A percentile compares a stretch with the other conserved stretches of the same genome.
Evolutionary conservation across 1,140 invertebrate species (phyloP).

Genomic region (Drosophila mauritiana): DNA sequence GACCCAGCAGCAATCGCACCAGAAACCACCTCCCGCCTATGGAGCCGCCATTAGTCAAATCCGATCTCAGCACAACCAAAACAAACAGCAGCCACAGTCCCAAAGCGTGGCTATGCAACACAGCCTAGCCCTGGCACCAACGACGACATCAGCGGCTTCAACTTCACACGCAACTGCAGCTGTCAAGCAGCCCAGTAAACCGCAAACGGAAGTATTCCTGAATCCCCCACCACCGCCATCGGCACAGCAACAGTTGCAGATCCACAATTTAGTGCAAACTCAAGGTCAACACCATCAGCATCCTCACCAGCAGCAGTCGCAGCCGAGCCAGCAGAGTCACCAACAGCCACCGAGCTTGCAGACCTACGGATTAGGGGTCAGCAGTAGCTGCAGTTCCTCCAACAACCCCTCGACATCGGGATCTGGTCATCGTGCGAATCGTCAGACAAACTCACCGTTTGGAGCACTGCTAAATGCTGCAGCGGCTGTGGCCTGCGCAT

Average conservation of each 20-base stretch:
- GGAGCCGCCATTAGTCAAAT: conserved; percentile 84
- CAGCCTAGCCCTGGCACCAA: conserved; percentile 61
- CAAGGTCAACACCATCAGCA: conserved; percentile 42
- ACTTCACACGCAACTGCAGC: conserved; percentile 20
- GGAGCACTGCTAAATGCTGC: conserved; percentile 68
- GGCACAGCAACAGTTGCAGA: conserved; percentile 27
- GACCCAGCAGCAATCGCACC: conserved; percentile 63
- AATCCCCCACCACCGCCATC: conserved; percentile 71
- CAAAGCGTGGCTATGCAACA: conserved; percentile 58
- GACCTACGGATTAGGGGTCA: conserved; percentile 13
- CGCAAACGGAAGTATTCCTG: conserved; percentile 65
- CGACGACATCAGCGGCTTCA: conserved; percentile 32
- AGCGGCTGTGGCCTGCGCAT: conserved; percentile 59
- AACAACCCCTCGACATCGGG: conserved; percentile 1
- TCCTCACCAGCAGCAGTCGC: conserved; percentile 18
- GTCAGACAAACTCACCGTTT: conserved; percentile 69
- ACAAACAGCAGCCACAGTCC: conserved; percentile 64
- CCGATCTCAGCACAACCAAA: conserved; percentile 84
- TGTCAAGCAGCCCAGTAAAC: conserved; percentile 49
- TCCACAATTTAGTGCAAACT: conserved; percentile 11
- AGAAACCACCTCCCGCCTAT: conserved; percentile 82
- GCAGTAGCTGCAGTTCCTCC: conserved; percentile 22
- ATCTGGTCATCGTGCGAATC: conserved; percentile 20
- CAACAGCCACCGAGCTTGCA: conserved; percentile 25
- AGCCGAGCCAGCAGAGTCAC: conserved; percentile 25